Base-by-base conservation (phyloP, 2,888 invertebrate species). In the Lithophane socia region DNA sequence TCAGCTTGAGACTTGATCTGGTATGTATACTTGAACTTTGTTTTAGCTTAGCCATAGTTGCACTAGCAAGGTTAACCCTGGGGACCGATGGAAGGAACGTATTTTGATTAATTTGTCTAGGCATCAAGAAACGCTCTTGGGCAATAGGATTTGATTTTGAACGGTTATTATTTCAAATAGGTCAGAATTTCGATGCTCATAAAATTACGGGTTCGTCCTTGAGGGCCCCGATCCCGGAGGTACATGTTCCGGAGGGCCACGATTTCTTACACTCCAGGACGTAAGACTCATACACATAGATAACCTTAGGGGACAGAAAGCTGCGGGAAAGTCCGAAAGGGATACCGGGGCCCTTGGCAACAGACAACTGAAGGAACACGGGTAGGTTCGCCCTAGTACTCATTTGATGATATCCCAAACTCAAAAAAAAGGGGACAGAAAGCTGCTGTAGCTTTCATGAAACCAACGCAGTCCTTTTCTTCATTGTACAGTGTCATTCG, bases 1-100 rank as follows among this genome's bases (percentile, higher is more conserved):
- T 97, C 91, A 96, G 95, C 86, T 91, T 96, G 73, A 92, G 96
- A 74, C 95, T 96, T 44, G 96, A 97, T 80, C 88, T 96, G 95
- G 97, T 97, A 82, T 93, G 94, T 91, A 77, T 61, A 47, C 7
- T 3, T 52, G 2, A 9, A 47, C 16, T 80, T 12, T 5, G 18
- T 71, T 60, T n/a, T 49, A 58, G 18, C 10, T 49, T 21, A 21
- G 10, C 10, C 5, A 16, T 47, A 44, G 16, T 47, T 29, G 29
- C 29, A 13, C 24, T 47, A 37, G 18, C 29, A 49, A 68, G n/a
- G 1, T 3, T 44, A 24, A 10, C 1, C 9, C n/a, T 56, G 12
- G 12, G 56, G 4, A 1, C n/a, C 12, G 13, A 21, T 63, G 21
- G 18, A 18, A 47, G 44, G 10, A 44, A 24, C 10, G 4, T 65